Evolutionary conservation across 2,113 vertebrate genomes (phyloP).

Genomic region (Barnardius zonarius): DNA sequence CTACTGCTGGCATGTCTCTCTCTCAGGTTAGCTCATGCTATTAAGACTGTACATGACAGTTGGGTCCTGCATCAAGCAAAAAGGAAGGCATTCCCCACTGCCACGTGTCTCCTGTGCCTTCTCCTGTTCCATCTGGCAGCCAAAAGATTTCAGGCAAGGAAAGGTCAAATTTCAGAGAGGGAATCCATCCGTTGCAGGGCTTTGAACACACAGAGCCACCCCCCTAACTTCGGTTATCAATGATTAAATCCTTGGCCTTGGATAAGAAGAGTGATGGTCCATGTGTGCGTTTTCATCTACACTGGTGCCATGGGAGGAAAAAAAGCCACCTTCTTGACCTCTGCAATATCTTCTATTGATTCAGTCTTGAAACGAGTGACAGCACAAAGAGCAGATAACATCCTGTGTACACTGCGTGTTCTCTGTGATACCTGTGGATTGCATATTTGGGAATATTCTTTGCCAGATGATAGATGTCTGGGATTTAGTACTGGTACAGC

Average conservation of each 20-base stretch:
- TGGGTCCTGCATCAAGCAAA: background rate
- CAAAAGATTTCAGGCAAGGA: background rate
- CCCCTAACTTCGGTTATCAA: background rate
- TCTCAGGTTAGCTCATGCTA: background rate
- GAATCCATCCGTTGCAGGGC: rapidly evolving
- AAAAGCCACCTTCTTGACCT: background rate
- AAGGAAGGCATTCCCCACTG: background rate
- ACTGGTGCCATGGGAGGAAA: rapidly evolving
- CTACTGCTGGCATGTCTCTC: background rate
- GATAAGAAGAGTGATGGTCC: background rate
- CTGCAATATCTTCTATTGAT: background rate
- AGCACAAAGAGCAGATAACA: background rate
- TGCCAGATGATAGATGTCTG: background rate
- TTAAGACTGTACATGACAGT: background rate
- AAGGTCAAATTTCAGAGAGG: background rate
- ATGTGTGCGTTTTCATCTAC: background rate
- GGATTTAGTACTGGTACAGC: background rate
- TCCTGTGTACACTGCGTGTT: rapidly evolving
- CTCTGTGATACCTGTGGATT: background rate
- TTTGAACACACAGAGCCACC: background rate
- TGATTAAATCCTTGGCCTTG: background rate
- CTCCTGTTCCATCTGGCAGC: background rate
- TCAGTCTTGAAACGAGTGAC: background rate
- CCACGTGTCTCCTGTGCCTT: background rate
- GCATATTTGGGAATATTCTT: background rate